Conservation (phyloP, 2,888 invertebrate genomes). For the Andricus curvator region DNA sequence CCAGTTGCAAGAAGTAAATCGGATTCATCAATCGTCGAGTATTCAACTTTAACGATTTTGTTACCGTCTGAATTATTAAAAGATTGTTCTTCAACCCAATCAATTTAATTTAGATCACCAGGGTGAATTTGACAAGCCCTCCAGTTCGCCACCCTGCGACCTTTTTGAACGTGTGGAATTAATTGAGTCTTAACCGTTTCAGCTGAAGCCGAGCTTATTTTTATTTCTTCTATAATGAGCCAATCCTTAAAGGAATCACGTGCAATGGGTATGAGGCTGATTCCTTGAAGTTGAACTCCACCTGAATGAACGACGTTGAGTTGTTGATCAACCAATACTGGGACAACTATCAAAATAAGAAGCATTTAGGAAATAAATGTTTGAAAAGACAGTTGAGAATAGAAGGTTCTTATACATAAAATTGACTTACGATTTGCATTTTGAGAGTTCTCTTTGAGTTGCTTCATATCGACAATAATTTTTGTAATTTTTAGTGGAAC, state of each 20-base stretch:
- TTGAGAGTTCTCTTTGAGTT: constrained; percentile 59
- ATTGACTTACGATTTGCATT: neutral
- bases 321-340: constrained; percentile 39
- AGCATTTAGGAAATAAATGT: too few species aligned
- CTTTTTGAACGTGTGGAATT: constrained; percentile 10
- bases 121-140: constrained; percentile 29
- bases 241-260: constrained; percentile 77
- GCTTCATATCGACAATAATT: constrained; percentile 79
- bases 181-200: neutral
- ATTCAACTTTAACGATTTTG: constrained; percentile 82
- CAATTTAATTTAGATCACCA: constrained; percentile 82
- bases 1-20: constrained; percentile 85
- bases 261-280: constrained; percentile 78
- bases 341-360: constrained; percentile 38
- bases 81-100: constrained; percentile 86
- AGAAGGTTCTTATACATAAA: too few species aligned
- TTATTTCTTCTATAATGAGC: constrained; percentile 26
- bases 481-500: too few species aligned
- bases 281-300: constrained; percentile 44
- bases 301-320: constrained; percentile 17
- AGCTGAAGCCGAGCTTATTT: neutral
- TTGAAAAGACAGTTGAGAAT: too few species aligned
- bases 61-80: constrained; percentile 34
- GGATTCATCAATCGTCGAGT: constrained; percentile 91
- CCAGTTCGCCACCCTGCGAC: constrained; percentile 61